These are phyloP conservation scores for Procambarus clarkii DNA, from an alignment of 1,140 invertebrate species.

Conservation along the genomic window DNA sequence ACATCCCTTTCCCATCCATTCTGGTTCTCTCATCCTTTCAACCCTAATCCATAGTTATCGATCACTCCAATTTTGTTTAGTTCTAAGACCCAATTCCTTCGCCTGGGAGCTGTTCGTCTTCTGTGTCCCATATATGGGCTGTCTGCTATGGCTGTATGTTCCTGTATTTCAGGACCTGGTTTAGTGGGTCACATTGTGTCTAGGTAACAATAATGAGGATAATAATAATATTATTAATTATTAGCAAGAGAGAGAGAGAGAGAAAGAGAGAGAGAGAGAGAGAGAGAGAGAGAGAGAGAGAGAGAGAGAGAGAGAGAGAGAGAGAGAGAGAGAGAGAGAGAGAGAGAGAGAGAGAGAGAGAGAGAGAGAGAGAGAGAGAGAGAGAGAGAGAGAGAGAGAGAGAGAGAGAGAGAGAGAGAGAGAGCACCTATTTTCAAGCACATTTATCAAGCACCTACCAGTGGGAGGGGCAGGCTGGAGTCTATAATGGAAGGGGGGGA, in stretches of 20 bases:
- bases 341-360: neutral
- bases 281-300: no score
- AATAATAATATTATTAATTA: neutral
- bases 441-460: slow-evolving; percentile 7
- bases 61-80: neutral
- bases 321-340: neutral
- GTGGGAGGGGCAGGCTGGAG: neutral
- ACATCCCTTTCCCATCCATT: neutral
- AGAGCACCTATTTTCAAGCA: neutral
- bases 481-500: neutral
- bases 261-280: neutral
- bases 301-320: neutral
- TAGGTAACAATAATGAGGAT: no score
- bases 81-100: slow-evolving; percentile 12
- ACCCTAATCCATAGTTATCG: slow-evolving; percentile 27
- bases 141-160: neutral
- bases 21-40: neutral
- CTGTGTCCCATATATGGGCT: neutral
- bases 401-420: slow-evolving; percentile 9
- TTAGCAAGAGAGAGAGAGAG: slow-evolving; percentile 21
- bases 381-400: neutral
- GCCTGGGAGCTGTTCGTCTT: neutral
- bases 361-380: slow-evolving; percentile 14
- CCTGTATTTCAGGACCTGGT: no score
- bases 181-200: no score